Base-by-base conservation (phyloP, 2,797 vertebrate species). In the Ptychadena robeensis region DNA sequence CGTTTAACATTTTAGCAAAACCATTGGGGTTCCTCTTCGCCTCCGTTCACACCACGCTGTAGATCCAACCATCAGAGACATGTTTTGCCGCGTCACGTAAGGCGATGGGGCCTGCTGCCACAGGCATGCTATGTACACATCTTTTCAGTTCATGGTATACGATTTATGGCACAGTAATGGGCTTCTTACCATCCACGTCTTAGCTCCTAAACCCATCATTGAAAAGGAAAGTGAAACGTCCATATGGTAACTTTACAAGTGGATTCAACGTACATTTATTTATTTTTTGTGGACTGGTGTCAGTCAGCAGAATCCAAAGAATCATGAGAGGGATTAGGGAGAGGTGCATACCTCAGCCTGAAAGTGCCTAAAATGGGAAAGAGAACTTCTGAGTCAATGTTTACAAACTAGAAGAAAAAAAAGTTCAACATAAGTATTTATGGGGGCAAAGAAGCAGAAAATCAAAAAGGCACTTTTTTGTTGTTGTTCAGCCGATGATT, bases 321-420 rank as follows among this genome's bases (percentile, higher is more conserved):
- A 90, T 98, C 96, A 90, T 93, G 94, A 91, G 94, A 89, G 92
- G 95, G 93, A 92, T 94, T 92, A 91, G 94, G 95, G 92, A 95
- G 92, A 90, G 94, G 93, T 87, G 95, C 92, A 88, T 96, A 97
- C 91, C 96, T 97, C 89, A 98, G 93, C 92, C 96, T 95, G 94
- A 97, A 97, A 90, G 95, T 96, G 94, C 96, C 96, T 98, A 95
- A 87, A 96, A 96, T 82, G 90, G 93, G 94, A 94, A 92, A 94
- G 89, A 94, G 90, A 94, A 92, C 81, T 72, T 87, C 89, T 90
- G 86, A 90, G 90, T 91, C 87, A 91, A 85, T 32, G 87, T 35
- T 86, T 57, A 77, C 69, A 86, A 84, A 44, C 44, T 53, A 53
- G 44, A 0, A 28, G 32, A 81, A 83, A 0, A 63, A 59, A 71